phyloP scores from a whole-genome alignment of 2,797 vertebrate genomes.

The Hirundo rustica region DNA sequence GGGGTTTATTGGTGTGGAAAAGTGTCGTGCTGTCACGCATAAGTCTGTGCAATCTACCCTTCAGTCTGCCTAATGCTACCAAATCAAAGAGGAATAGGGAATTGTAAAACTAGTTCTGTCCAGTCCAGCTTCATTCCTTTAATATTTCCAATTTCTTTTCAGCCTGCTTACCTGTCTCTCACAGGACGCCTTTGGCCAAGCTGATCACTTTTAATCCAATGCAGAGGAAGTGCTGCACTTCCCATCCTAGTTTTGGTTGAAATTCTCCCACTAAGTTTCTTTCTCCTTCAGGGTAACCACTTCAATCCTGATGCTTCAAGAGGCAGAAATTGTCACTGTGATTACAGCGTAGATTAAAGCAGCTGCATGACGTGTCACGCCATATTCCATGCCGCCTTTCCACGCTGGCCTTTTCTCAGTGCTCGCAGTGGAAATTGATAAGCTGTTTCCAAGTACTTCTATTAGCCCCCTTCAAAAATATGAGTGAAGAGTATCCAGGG shows the following conservation, averaged over 20 bases:
- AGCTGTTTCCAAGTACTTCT: neutral
- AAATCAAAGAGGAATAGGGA: constrained; percentile 56
- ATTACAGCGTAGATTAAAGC: neutral
- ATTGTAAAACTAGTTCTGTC: constrained; percentile 49
- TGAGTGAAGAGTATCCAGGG: neutral
- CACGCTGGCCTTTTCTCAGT: neutral
- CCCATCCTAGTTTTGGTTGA: neutral
- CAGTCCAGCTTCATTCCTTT: constrained; percentile 45
- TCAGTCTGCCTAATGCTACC: neutral
- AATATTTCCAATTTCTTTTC: constrained; percentile 51
- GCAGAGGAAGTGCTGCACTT: neutral
- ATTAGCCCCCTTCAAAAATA: neutral
- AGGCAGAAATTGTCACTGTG: constrained; percentile 37
- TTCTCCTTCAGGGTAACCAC: neutral
- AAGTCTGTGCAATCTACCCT: neutral
- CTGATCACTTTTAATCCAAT: constrained; percentile 28
- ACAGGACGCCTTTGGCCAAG: constrained; percentile 1
- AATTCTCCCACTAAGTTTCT: neutral
- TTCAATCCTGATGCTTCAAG: constrained; percentile 30
- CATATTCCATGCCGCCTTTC: neutral
- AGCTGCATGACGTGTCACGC: neutral
- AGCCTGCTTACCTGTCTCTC: constrained; percentile 26
- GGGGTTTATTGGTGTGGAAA: constrained; percentile 27
- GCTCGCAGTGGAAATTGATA: neutral
- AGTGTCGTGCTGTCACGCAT: constrained; percentile 12